Conservation (phyloP, 2,113 vertebrate species). For the Myotis brandtii region DNA sequence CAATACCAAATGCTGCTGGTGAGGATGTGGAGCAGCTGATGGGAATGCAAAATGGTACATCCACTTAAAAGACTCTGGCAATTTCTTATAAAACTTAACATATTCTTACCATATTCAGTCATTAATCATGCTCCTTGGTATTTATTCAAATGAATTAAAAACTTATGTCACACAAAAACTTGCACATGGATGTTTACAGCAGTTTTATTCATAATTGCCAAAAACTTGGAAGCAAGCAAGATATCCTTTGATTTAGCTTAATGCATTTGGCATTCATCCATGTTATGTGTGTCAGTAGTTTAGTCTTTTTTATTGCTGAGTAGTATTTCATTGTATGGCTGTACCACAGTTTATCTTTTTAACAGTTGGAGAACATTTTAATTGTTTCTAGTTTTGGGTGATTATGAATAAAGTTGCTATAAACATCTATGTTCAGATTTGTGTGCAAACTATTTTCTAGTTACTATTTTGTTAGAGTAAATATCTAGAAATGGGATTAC, state of each 20-base stretch:
- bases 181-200: neutral
- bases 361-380: neutral
- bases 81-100: slow-evolving; percentile 2
- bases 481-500: neutral
- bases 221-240: neutral
- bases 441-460: neutral
- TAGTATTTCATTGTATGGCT: neutral
- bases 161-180: neutral
- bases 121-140: neutral
- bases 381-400: neutral
- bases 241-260: neutral
- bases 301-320: neutral
- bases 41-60: neutral
- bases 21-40: neutral
- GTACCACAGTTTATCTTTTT: neutral
- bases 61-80: neutral
- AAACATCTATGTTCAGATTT: neutral
- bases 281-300: neutral
- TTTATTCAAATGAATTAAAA: neutral
- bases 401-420: neutral
- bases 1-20: neutral
- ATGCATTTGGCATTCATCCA: neutral
- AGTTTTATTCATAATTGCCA: neutral
- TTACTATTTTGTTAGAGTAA: neutral
- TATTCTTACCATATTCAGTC: neutral